A percentile compares a stretch with the other conserved stretches of the same genome.
Conservation (phyloP, 1,140 invertebrate species). For the Atopsyche davidsoni region DNA sequence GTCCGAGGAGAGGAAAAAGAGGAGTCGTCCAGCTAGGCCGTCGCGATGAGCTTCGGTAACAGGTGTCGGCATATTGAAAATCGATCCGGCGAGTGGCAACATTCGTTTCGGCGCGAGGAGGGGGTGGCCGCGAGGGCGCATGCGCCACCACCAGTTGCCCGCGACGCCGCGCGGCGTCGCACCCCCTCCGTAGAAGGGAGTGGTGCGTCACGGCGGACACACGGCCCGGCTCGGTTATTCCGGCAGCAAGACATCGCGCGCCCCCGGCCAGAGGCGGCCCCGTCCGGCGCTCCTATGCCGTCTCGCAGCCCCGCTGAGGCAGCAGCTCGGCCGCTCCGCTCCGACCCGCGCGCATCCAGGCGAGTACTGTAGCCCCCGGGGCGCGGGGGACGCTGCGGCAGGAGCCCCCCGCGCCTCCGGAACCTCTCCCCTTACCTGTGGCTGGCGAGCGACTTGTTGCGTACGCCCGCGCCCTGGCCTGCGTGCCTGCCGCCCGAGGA, state of each 20-base stretch:
- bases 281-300: background rate
- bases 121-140: slow-evolving; percentile 8
- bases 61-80: slow-evolving; percentile 30
- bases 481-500: no score
- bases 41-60: slow-evolving; percentile 23
- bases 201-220: slow-evolving; percentile 12
- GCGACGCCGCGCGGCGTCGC: slow-evolving; percentile 24
- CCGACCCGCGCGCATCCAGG: background rate
- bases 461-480: slow-evolving; percentile 37
- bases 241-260: background rate
- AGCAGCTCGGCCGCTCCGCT: background rate
- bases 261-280: no score
- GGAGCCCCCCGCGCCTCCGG: no score
- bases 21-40: slow-evolving; percentile 5
- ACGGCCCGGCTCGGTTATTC: background rate
- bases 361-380: background rate
- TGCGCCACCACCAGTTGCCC: slow-evolving; percentile 23
- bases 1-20: background rate
- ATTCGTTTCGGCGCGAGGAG: background rate
- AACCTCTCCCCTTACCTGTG: slow-evolving; percentile 1
- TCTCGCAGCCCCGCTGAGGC: background rate
- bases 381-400: background rate
- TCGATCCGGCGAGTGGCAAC: slow-evolving; percentile 21
- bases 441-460: background rate
- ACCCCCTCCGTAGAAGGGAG: slow-evolving; percentile 11